Evolutionary conservation across 2,113 vertebrate genomes (phyloP).

Genomic region (Chlorodrepanis virens): DNA sequence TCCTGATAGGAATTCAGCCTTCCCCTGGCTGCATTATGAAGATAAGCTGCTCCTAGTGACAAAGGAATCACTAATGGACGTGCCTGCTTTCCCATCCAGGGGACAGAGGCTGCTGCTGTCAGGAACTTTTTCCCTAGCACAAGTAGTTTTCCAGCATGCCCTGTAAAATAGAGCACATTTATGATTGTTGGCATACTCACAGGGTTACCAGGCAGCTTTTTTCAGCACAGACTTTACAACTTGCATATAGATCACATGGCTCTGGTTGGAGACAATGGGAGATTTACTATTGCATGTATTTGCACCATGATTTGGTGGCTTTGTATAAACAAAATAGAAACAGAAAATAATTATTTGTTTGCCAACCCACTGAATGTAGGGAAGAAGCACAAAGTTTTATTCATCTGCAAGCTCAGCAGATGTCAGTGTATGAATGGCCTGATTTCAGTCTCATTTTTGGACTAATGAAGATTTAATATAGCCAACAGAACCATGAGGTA

Average conservation of each 20-base stretch:
- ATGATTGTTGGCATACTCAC: constrained; percentile 22
- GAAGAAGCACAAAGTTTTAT: constrained; percentile 66
- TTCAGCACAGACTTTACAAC: constrained; percentile 11
- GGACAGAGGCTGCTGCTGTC: not conserved
- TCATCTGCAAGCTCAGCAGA: constrained; percentile 69
- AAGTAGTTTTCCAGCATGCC: not conserved
- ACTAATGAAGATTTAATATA: constrained; percentile 56
- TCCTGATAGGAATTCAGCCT: not conserved
- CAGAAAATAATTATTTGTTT: constrained; percentile 69
- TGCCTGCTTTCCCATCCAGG: not conserved
- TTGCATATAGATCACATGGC: not conserved
- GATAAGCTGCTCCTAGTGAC: constrained; percentile 31
- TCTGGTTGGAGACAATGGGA: constrained; percentile 2
- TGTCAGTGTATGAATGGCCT: constrained; percentile 64
- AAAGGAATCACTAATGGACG: constrained; percentile 23
- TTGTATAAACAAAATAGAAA: constrained; percentile 32
- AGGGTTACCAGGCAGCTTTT: constrained; percentile 29
- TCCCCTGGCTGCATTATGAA: not conserved
- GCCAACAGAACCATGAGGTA: constrained; percentile 28
- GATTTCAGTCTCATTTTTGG: constrained; percentile 55
- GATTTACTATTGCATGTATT: constrained; percentile 49
- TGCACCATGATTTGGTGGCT: constrained; percentile 25
- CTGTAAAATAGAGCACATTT: not conserved
- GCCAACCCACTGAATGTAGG: constrained; percentile 41
- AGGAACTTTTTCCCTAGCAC: not conserved